Conservation (phyloP, 2,113 vertebrate genomes). For the Hippocampus abdominalis region DNA sequence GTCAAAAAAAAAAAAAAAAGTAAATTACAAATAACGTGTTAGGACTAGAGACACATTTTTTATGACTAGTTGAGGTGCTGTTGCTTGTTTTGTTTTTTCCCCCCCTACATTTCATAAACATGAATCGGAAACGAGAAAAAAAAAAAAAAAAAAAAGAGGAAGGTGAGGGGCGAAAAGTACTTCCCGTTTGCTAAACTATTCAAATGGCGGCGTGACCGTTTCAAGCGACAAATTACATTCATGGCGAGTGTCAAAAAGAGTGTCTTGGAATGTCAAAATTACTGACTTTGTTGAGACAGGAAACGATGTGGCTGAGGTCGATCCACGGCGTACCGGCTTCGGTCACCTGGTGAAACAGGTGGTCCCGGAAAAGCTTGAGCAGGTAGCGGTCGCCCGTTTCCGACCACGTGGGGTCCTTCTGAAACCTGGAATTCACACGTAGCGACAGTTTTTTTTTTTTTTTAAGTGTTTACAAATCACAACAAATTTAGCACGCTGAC, state of each 20-base stretch:
- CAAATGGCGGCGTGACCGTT: too few species aligned
- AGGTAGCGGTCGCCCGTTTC: constrained; percentile 98
- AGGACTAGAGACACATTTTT: too few species aligned
- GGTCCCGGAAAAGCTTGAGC: constrained; percentile 97
- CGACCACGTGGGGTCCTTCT: constrained; percentile 97
- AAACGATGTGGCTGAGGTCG: constrained; percentile 98
- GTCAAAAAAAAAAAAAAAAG: too few species aligned
- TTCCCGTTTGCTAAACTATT: too few species aligned
- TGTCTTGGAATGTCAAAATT: neutral
- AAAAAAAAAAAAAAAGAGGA: too few species aligned
- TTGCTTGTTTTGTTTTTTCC: neutral
- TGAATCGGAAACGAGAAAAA: neutral
- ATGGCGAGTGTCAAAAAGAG: neutral
- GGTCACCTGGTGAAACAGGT: constrained; percentile 98
- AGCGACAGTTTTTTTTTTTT: neutral
- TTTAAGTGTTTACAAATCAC: too few species aligned
- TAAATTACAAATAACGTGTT: too few species aligned
- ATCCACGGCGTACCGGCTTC: constrained; percentile 97
- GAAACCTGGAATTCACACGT: constrained; percentile 78
- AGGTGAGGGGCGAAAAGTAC: too few species aligned
- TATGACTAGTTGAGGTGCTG: too few species aligned
- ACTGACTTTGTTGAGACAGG: constrained; percentile 98
- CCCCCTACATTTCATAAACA: neutral
- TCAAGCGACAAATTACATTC: neutral
- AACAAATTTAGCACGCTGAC: neutral